Percentiles rank a stretch among this genome's conserved stretches.
Conservation (phyloP, 2,113 vertebrate genomes). For the Polypterus bichir region DNA sequence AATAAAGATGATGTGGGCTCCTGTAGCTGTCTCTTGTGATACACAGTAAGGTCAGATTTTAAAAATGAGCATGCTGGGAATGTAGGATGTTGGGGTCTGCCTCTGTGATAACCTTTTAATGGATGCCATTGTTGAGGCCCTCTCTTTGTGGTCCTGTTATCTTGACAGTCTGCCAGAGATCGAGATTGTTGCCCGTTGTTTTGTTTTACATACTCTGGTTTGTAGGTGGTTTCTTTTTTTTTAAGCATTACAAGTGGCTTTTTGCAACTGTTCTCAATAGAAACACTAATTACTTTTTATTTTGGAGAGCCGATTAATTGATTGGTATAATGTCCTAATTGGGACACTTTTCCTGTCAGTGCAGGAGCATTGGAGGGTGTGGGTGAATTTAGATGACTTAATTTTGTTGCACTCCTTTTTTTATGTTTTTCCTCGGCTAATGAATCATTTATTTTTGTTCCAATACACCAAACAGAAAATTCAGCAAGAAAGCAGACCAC, state of each 20-base stretch:
- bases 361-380: conserved; percentile 16
- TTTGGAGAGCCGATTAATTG: conserved; percentile 65
- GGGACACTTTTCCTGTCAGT: conserved; percentile 44
- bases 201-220: conserved; percentile 16
- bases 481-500: no score
- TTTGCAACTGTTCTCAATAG: conserved; percentile 57
- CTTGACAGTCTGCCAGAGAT: conserved; percentile 27
- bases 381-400: conserved; percentile 23
- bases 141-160: conserved; percentile 12
- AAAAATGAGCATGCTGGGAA: no score
- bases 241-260: conserved; percentile 57
- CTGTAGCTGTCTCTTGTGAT: no score
- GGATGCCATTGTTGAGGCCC: background rate
- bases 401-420: background rate
- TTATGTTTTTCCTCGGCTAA: no score
- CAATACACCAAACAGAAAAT: no score
- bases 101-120: background rate
- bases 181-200: background rate
- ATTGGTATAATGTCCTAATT: conserved; percentile 58
- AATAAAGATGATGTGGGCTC: conserved; percentile 19
- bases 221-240: conserved; percentile 43
- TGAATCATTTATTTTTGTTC: no score
- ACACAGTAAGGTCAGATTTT: no score
- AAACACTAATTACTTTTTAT: conserved; percentile 61
- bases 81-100: no score